Base-by-base conservation (phyloP, 2,797 vertebrate species). In the Schizopygopsis pylzovi region DNA sequence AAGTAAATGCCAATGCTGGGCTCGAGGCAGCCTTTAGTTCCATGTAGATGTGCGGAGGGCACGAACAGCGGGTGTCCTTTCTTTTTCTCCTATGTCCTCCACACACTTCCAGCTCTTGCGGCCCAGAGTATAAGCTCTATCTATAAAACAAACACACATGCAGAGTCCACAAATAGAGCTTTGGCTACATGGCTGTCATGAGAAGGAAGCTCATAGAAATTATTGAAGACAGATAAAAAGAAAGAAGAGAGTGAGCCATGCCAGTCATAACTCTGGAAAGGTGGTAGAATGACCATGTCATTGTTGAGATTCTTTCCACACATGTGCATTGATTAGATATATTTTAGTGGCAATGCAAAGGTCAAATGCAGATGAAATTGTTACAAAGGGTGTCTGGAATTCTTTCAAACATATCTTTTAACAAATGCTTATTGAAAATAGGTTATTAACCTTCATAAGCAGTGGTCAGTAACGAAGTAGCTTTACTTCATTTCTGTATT, bases 1-100 rank as follows among this genome's bases (percentile, higher is more conserved):
- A 89, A 88, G 83, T 86, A 90, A 89, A 90, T 87, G 78, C 83
- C 87, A 90, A 76, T 72, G 86, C 63, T 52, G 59, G 72, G 81
- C 82, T 85, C 20, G 72, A 85, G 70, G 59, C 63, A 61, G 63
- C 56, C 67, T 82, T 85, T 85, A 39, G 82, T 88, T 79, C 59
- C 83, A 83, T 45, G 71, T 71, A 28, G 84, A 87, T 77, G 68
- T 59, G 41, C 18, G 25, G 49, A 61, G 37, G 61, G 77, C 54
- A 76, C 59, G 10, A 79, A 83, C 70, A 83, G 77, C 73, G 77
- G 77, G 68, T 47, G 20, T 80, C 71, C 61, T 76, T 73, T 84
- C 79, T 80, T 59, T 39, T 68, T 80, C 81, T 77, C 49, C 79
- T 87, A 83, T 88, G 78, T 89, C 73, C 67, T 56, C 41, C 37